Evolutionary conservation across 2,113 vertebrate species (phyloP).

Genomic region (Cephalopterus ornatus): DNA sequence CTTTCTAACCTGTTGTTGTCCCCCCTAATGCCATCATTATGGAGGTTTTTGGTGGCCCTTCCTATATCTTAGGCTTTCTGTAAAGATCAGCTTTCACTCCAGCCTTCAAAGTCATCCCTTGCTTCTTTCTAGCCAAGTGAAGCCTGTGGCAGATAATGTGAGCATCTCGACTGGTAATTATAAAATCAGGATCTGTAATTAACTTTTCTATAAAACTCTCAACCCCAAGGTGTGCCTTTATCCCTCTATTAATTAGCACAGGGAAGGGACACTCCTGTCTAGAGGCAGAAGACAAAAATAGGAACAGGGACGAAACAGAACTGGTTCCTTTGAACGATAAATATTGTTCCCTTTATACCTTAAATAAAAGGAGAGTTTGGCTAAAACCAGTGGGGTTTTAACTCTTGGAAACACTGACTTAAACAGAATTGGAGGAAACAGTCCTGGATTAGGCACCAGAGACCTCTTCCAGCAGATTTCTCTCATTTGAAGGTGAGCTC

Average conservation of each 20-base stretch:
- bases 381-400: not conserved
- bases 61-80: not conserved
- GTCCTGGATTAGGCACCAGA: not conserved
- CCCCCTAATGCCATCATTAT: not conserved
- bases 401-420: not conserved
- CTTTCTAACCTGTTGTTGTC: not conserved
- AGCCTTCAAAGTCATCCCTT: not conserved
- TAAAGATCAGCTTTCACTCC: not conserved
- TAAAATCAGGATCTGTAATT: constrained; percentile 65
- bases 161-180: not conserved
- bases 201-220: constrained; percentile 40
- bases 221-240: not conserved
- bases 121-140: not conserved
- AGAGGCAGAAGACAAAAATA: not conserved
- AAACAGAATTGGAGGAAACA: not conserved
- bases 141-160: not conserved
- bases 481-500: not conserved
- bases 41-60: not conserved
- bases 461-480: not conserved
- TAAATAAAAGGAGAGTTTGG: not conserved
- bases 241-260: constrained; percentile 5
- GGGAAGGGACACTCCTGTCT: not conserved
- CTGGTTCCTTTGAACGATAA: not conserved
- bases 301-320: not conserved
- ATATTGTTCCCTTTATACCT: not conserved